Evolutionary conservation across 1,140 invertebrate species (phyloP).

Genomic region (Acyrthosiphon pisum): DNA sequence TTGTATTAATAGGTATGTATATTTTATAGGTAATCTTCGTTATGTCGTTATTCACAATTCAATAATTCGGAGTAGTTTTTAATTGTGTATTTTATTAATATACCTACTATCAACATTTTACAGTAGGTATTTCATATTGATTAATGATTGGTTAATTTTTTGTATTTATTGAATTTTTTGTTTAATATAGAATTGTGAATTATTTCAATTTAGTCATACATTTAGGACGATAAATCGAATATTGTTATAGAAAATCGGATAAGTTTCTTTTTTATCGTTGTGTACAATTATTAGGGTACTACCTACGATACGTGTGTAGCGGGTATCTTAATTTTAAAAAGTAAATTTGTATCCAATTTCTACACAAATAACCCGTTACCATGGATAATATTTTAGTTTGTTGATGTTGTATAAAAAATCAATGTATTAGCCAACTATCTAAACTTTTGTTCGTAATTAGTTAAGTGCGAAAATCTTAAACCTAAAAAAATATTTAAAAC

Average conservation of each 20-base stretch:
- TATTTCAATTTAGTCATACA: background rate
- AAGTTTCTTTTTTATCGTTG: background rate
- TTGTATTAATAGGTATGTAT: background rate
- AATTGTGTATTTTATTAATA: background rate
- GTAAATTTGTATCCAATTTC: constrained; percentile 16
- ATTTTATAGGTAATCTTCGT: too few relatives aligned
- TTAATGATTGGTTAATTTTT: background rate
- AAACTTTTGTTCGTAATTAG: background rate
- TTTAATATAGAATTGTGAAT: background rate
- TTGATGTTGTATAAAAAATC: constrained; percentile 20
- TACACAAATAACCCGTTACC: constrained; percentile 25
- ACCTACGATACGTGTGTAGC: background rate
- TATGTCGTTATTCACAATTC: too few relatives aligned
- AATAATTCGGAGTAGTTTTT: background rate
- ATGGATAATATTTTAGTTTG: constrained; percentile 34
- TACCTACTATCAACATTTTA: background rate
- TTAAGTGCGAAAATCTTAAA: background rate
- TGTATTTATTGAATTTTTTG: background rate
- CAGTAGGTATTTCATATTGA: background rate
- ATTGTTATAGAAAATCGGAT: background rate
- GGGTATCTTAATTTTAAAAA: background rate
- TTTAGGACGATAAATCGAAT: background rate
- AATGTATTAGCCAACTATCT: background rate
- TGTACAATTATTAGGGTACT: background rate
- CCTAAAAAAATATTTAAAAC: background rate